Evolutionary conservation across 2,797 vertebrate genomes (phyloP), one percentile per base, ranked within the genome.

Genomic region (Typhlichthys eigenmanni): DNA sequence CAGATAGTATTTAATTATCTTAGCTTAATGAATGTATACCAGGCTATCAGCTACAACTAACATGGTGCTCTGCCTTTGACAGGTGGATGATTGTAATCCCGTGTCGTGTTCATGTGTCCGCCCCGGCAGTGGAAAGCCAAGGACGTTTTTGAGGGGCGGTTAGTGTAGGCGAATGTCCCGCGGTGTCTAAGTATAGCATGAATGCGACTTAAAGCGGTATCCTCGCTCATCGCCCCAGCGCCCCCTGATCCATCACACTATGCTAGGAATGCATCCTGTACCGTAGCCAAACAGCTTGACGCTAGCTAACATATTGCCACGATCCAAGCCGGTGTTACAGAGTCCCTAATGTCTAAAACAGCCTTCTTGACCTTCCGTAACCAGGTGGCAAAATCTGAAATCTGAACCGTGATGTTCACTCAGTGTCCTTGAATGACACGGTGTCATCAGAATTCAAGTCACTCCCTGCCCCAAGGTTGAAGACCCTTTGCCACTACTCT

Each of bases 201-300:
- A 49, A 59, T 55, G 55, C 66, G 70, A 70, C 56, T 79, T 71
- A 57, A 47, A 13, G 29, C 55, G 67, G 74, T 71, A 81, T 86
- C 75, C 55, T 58, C 62, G 49, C 72, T 66, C 78, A 75, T 86
- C 84, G 75, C n/a, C 75, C 58, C 65, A n/a, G 13, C 13, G 64
- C 78, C 68, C 60, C 55, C 76, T 71, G 72, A 84, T 79, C 82
- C 66, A 45, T 82, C 77, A 68, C 74, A 60, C 76, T 81, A 78
- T 78, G 78, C 75, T 64, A 72, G 75, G 75, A 78, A 62, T 0
- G 58, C 13, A 62, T 71, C 60, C 62, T 60, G 47, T 65, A 0
- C 64, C 58, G 69, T 47, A 45, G 53, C 58, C 55, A 46, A 50
- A 69, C 53, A 47, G 66, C 68, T 66, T 32, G 64, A 62, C n/a